Conservation (phyloP, 2,113 vertebrate genomes). For the Pedetes capensis region DNA sequence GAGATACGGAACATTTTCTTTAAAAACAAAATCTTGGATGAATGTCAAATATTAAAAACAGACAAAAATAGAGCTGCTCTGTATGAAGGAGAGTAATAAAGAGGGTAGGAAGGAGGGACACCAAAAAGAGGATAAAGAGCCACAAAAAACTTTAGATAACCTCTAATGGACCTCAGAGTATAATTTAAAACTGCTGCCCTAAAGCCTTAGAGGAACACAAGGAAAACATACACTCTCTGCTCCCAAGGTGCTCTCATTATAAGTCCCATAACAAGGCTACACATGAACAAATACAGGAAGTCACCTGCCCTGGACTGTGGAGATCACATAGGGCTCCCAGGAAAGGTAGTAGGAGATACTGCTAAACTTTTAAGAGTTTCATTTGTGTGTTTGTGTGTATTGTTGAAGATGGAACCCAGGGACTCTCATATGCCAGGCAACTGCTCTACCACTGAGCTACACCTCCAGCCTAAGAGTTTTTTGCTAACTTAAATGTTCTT, state of each 20-base stretch:
- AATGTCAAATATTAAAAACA: conserved; percentile 1
- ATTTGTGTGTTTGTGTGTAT: neutral
- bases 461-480: neutral
- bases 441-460: neutral
- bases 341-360: neutral
- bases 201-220: neutral
- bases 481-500: neutral
- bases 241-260: neutral
- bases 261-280: neutral
- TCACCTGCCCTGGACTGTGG: neutral
- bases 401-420: neutral
- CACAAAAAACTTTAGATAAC: neutral
- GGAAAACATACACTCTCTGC: neutral
- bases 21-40: neutral
- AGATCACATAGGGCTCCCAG: neutral
- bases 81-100: neutral
- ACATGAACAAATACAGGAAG: neutral
- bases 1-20: conserved; percentile 4
- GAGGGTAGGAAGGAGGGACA: neutral
- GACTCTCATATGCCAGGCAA: neutral
- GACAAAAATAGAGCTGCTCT: neutral
- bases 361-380: neutral
- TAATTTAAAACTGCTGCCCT: conserved; percentile 4
- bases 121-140: neutral
- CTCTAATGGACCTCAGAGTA: neutral